Base-by-base conservation (phyloP, 2,888 invertebrate genomes). In the Dastarcus helophoroides region DNA sequence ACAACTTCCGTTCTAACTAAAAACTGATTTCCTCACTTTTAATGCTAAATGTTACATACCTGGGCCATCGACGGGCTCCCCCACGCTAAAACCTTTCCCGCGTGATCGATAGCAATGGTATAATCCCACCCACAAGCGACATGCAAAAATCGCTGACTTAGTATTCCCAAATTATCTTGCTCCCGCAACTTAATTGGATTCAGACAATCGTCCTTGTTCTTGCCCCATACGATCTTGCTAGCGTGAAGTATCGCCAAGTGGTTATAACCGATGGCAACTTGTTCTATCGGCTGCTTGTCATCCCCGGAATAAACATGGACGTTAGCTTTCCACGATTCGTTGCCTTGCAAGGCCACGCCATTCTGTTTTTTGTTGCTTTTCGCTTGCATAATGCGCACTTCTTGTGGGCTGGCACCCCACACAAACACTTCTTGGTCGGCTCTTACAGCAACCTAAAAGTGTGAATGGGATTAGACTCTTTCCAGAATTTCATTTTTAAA, bases 181-280 rank as follows among this genome's bases (percentile, higher is more conserved):
- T 56, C 54, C 9, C 50, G 44, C 10, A 60, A 35, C 36, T 73
- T 73, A 2, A 81, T 80, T 33, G 75, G 76, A 11, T 88, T 89
- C 31, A 93, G 63, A 56, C 93, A 93, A 17, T 90, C 89, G 53
- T 93, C 90, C 38, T 86, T 71, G 60, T 88, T 90, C 38, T 85
- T 73, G 2, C 93, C 91, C 86, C 90, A 91, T 15, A 56, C 38
- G 11, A 62, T 46, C 38, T 52, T 53, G 2, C 60, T 58, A 28
- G 53, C 50, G 30, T 60, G 56, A 23, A 62, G 36, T 26, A 60
- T 46, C 6, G 54, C 58, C 21, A 80, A 82, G 56, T 93, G 91
- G 51, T 86, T 80, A 60, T 84, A 81, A 1, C 91, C 91, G 33
- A 79, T 78, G 22, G 81, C 48, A 14, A 53, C 41, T 33, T 53